phyloP scores from a whole-genome alignment of 2,888 invertebrate species.

The Troides oblongomaculatus region DNA sequence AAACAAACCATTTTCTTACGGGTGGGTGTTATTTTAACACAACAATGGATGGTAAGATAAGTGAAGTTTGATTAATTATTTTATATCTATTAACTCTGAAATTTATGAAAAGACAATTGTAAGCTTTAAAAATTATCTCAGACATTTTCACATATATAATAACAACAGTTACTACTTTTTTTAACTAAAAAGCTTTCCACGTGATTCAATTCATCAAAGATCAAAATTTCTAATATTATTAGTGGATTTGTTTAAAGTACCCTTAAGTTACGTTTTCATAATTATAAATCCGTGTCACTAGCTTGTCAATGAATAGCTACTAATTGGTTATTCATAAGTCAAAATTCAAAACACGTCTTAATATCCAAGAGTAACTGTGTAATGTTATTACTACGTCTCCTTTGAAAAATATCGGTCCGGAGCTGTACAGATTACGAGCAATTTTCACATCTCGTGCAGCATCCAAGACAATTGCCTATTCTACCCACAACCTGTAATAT shows the following conservation, averaged over 20 bases:
- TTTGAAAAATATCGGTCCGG: slow-evolving; percentile 49
- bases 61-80: slow-evolving; percentile 13
- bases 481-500: slow-evolving; percentile 47
- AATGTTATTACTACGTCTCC: slow-evolving; percentile 34
- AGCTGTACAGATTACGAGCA: slow-evolving; percentile 37
- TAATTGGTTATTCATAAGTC: not conserved
- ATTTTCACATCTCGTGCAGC: slow-evolving; percentile 39
- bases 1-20: slow-evolving; percentile 1
- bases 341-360: slow-evolving; percentile 1
- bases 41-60: slow-evolving; percentile 22
- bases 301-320: not conserved
- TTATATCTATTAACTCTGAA: not conserved
- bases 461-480: slow-evolving; percentile 60
- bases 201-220: no score
- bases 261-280: no score
- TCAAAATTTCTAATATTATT: no score
- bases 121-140: not conserved
- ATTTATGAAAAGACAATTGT: not conserved
- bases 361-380: slow-evolving; percentile 35
- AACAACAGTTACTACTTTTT: no score
- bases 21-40: slow-evolving; percentile 25
- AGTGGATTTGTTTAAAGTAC: no score
- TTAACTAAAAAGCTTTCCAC: no score
- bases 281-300: not conserved
- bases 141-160: not conserved